phyloP scores from a whole-genome alignment of 1,140 invertebrate genomes.

The Platyscapa corneri region DNA sequence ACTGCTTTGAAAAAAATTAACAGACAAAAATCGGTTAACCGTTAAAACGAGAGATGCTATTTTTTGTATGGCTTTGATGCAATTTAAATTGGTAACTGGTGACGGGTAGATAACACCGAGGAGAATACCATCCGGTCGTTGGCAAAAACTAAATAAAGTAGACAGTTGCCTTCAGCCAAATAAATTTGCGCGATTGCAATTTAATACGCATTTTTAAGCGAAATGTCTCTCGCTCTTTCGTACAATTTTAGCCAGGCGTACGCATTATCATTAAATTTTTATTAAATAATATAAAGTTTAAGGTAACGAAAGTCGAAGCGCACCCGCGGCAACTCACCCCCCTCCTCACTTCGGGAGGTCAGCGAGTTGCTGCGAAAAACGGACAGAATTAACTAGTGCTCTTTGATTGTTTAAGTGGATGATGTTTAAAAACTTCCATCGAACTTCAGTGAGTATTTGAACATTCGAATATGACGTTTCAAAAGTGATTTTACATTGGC shows the following conservation, averaged over 20 bases:
- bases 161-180: conserved; percentile 38
- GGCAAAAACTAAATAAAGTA: conserved; percentile 16
- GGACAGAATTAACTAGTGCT: not conserved
- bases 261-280: not conserved
- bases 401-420: not conserved
- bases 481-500: conserved; percentile 3
- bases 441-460: not conserved
- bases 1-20: not conserved
- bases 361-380: not conserved
- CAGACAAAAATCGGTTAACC: not conserved
- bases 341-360: not conserved
- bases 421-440: not conserved
- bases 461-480: not conserved
- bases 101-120: not conserved
- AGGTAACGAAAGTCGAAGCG: conserved; percentile 25
- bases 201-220: conserved; percentile 22
- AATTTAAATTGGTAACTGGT: not conserved
- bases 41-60: conserved; percentile 27
- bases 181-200: conserved; percentile 7
- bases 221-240: conserved; percentile 22
- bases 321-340: not conserved
- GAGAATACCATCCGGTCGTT: not conserved
- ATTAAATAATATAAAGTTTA: conserved; percentile 2
- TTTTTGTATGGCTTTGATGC: not conserved
- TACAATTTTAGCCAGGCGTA: conserved; percentile 44